Base-by-base conservation (phyloP, 1,140 invertebrate genomes). In the Tetraneura akinire region DNA sequence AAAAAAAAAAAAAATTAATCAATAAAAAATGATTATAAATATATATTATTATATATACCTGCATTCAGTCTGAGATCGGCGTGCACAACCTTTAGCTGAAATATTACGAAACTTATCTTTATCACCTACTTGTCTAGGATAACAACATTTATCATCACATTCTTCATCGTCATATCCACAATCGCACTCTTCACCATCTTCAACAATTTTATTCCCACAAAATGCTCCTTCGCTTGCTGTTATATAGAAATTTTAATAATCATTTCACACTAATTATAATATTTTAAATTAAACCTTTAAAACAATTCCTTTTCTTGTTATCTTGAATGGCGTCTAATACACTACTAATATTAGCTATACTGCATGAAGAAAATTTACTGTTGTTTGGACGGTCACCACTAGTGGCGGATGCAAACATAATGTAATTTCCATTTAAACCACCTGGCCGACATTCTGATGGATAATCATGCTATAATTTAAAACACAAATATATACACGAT, bases 191-290 rank as follows among this genome's bases (percentile, higher is more conserved):
- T 99, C 98, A 16, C 94, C 96, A 45, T 92, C 92, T 86, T 99
- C 98, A 0, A 98, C 96, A 84, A 99, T 98, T 87, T 98, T 97
- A 86, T 99, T 99, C 18, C 98, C 98, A 87, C 98, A 99, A 89
- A 99, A 99, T 32, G 97, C 95, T 81, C 95, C 96, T 80, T 92
- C 92, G 76, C 93, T 94, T 37, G 91, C 94, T 88, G 88, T 86
- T 83, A 86, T 45, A 80, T 10, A 42, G 32, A 21, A n/a, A 32
- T 23, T 66, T 66, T 45, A 66, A 23, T 66, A 66, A 37, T 37
- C 8, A 37, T 37, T 37, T 37, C 32, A 37, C 8, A 37, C 32
- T 66, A 45, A 66, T 66, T 18, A 26, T 18, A 26, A 62, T 47
- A 23, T 60, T 49, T 62, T 42, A 60, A 18, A 32, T 45, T 6